Conservation (phyloP, 1,140 invertebrate genomes). For the Thrips palmi region DNA sequence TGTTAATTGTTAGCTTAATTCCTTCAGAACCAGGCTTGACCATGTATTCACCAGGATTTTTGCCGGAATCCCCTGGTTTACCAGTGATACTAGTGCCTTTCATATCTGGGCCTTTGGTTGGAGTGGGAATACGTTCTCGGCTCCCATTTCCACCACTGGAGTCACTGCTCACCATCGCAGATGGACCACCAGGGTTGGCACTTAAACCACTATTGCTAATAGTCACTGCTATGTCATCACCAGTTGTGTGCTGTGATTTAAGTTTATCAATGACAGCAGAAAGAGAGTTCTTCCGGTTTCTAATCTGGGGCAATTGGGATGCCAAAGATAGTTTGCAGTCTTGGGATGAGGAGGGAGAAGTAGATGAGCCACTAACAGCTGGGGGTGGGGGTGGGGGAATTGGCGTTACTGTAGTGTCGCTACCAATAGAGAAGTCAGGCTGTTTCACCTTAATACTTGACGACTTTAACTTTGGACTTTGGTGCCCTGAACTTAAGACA, state of each 20-base stretch:
- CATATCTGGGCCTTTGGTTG: slow-evolving; percentile 7
- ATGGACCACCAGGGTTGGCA: slow-evolving; percentile 20
- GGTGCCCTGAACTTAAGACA: slow-evolving; percentile 27
- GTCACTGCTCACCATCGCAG: slow-evolving; percentile 17
- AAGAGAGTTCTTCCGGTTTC: slow-evolving; percentile 56
- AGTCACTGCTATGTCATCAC: slow-evolving; percentile 18
- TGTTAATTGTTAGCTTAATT: slow-evolving; percentile 78
- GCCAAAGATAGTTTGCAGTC: slow-evolving; percentile 19
- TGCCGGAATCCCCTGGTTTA: slow-evolving; percentile 36
- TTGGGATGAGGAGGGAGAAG: slow-evolving; percentile 12
- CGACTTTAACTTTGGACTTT: slow-evolving; percentile 45
- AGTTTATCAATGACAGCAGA: slow-evolving; percentile 75
- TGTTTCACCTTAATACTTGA: slow-evolving; percentile 46
- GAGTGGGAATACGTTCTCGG: slow-evolving; percentile 15
- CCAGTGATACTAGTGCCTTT: slow-evolving; percentile 20
- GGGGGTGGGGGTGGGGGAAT: no score
- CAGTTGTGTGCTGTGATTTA: slow-evolving; percentile 44
- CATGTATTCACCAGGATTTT: slow-evolving; percentile 64
- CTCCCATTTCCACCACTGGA: slow-evolving; percentile 16
- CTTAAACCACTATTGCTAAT: slow-evolving; percentile 18
- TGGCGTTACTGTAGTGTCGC: neutral
- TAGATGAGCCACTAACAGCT: slow-evolving; percentile 14
- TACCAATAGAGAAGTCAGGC: slow-evolving; percentile 32
- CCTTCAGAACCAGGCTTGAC: slow-evolving; percentile 68
- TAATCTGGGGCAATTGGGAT: slow-evolving; percentile 31